Evolutionary conservation across 2,113 vertebrate species (phyloP), one percentile per base, ranked within the genome.

Genomic region (Mohoua ochrocephala): DNA sequence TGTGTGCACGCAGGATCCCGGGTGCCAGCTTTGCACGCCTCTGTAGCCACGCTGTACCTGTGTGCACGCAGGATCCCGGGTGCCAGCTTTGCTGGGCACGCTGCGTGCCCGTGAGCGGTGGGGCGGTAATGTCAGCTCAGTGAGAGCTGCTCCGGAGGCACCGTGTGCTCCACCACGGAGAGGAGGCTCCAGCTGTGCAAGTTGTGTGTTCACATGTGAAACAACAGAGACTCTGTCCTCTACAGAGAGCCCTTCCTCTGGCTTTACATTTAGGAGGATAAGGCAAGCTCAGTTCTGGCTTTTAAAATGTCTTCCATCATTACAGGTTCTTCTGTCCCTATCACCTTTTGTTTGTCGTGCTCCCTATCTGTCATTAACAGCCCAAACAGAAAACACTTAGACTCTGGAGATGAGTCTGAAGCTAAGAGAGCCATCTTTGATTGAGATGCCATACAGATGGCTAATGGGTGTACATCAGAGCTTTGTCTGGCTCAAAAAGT

Each of bases 61-160:
- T 39, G 39, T 39, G 39, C 39, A 39, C 39, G 39, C 39, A 39
- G 39, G 39, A 39, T 39, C 39, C 39, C n/a, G 28, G 28, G 4
- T 57, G 35, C 26, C 31, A 45, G 73, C n/a, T 56, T 14, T 79
- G 74, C 53, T 60, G 65, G 28, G 3, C 35, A 3, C 1, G 2
- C 64, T 33, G 41, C 0, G 0, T 67, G 33, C 44, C 52, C 54
- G 5, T n/a, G 5, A 0, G 1, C 73, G 22, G 54, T 0, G 2
- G 35, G 59, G 6, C 47, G 13, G 21, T 4, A 50, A 39, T 19
- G 68, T 4, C 19, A 16, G 1, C n/a, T 22, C 31, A 41, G 45
- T 14, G 69, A 33, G 52, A 56, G 26, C 41, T 61, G 59, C 59
- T 56, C 45, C 31, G 45, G 18, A 37, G 81, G 56, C 35, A 12